phyloP scores from a whole-genome alignment of 2,113 vertebrate genomes.

The Petrocephalus microphthalmus region DNA sequence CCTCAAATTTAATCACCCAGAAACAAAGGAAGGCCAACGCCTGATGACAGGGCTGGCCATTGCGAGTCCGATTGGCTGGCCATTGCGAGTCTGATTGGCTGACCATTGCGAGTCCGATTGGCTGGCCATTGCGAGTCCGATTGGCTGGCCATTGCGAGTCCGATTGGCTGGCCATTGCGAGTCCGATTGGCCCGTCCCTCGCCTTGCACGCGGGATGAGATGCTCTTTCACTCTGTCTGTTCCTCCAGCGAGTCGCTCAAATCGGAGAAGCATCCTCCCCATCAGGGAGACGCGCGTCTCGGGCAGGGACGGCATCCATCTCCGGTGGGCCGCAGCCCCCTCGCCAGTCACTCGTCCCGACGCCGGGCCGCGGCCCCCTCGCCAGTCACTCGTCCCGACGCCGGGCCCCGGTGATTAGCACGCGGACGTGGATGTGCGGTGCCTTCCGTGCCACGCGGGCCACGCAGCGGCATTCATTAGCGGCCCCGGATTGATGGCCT shows the following conservation, averaged over 20 bases:
- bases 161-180: not conserved
- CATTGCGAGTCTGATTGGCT: no score
- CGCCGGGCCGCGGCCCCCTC: slow-evolving; percentile 29
- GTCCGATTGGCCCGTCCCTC: slow-evolving; percentile 40
- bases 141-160: not conserved
- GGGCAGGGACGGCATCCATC: slow-evolving; percentile 56
- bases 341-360: slow-evolving; percentile 36
- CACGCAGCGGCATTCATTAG: slow-evolving; percentile 48
- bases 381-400: slow-evolving; percentile 37
- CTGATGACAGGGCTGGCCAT: not conserved
- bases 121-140: not conserved
- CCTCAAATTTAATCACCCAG: not conserved
- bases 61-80: no score
- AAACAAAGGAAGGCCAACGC: not conserved
- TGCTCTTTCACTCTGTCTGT: slow-evolving; percentile 6
- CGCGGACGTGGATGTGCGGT: slow-evolving; percentile 34
- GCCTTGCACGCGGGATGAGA: slow-evolving; percentile 32
- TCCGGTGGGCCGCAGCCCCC: slow-evolving; percentile 34
- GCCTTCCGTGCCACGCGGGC: slow-evolving; percentile 37
- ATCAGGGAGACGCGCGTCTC: slow-evolving; percentile 56
- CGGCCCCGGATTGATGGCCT: slow-evolving; percentile 43
- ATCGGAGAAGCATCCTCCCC: slow-evolving; percentile 42
- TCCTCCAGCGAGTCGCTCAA: slow-evolving; percentile 45
- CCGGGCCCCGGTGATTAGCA: slow-evolving; percentile 32
- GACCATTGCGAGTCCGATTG: slow-evolving; percentile 37